Evolutionary conservation across 2,797 vertebrate species (phyloP).

Genomic region (Ctenopoma multispine): DNA sequence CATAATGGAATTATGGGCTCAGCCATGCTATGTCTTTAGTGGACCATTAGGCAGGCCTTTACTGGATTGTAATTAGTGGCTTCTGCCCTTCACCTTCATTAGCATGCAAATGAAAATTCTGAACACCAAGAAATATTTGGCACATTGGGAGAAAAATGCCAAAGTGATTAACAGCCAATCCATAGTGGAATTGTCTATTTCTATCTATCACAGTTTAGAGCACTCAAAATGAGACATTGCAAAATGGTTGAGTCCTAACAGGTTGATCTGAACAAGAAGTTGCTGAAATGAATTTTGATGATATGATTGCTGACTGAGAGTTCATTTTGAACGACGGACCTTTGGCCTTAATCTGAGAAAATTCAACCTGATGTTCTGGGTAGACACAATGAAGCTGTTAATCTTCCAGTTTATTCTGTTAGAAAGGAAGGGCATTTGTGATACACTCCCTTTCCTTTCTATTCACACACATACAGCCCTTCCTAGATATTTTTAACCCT

Average conservation of each 20-base stretch:
- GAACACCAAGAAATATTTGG: conserved; percentile 87
- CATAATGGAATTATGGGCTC: conserved; percentile 94
- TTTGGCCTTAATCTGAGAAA: conserved; percentile 38
- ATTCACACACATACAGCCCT: conserved; percentile 23
- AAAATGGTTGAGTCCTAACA: conserved; percentile 65
- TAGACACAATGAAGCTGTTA: conserved; percentile 42
- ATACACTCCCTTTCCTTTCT: conserved; percentile 5
- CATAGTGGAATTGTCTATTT: conserved; percentile 80
- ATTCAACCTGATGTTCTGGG: conserved; percentile 41
- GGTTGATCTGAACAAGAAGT: conserved; percentile 70
- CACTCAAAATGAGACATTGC: conserved; percentile 68
- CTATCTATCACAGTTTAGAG: conserved; percentile 76
- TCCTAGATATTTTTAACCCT: conserved; percentile 51
- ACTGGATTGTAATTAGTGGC: conserved; percentile 95
- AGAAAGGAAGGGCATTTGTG: conserved; percentile 18
- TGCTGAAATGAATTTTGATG: conserved; percentile 65
- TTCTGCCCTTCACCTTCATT: conserved; percentile 97
- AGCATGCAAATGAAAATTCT: conserved; percentile 94
- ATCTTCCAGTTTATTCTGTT: conserved; percentile 40
- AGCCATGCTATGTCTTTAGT: conserved; percentile 90
- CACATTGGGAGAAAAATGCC: conserved; percentile 85
- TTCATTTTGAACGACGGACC: conserved; percentile 51
- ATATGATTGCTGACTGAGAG: conserved; percentile 47
- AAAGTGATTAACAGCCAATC: conserved; percentile 85
- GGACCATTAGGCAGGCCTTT: conserved; percentile 91